Percentiles rank a stretch among this genome's conserved stretches.
Evolutionary conservation across 2,888 invertebrate genomes (phyloP).

Genomic region (Agonopterix subpropinquella): DNA sequence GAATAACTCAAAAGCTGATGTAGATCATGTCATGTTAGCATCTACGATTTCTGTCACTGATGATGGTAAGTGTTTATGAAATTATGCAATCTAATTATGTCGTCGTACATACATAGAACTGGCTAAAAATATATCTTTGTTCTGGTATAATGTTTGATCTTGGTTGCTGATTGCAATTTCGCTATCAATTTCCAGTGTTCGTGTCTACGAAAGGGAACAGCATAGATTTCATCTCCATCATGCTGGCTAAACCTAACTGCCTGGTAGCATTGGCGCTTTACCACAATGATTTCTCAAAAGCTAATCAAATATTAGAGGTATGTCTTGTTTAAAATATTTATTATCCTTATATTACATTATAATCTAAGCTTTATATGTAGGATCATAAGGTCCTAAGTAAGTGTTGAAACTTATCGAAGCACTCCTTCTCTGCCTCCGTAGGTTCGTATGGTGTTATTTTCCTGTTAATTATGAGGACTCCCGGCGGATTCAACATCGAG

Average conservation of each 20-base stretch:
- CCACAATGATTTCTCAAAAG: slow-evolving; percentile 82
- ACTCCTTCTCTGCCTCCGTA: slow-evolving; percentile 71
- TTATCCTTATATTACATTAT: neutral
- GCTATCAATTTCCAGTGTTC: slow-evolving; percentile 35
- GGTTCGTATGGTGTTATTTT: slow-evolving; percentile 65
- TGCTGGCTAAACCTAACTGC: slow-evolving; percentile 85
- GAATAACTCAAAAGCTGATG: slow-evolving; percentile 51
- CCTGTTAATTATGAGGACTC: slow-evolving; percentile 48
- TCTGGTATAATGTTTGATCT: slow-evolving; percentile 1
- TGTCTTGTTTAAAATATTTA: slow-evolving; percentile 22
- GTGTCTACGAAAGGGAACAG: slow-evolving; percentile 38
- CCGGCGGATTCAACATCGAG: slow-evolving; percentile 73
- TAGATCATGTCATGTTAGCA: slow-evolving; percentile 50
- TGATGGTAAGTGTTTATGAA: slow-evolving; percentile 37
- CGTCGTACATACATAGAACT: neutral
- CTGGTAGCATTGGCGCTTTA: slow-evolving; percentile 86
- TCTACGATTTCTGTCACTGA: slow-evolving; percentile 53
- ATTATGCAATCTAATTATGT: neutral
- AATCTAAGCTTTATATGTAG: neutral
- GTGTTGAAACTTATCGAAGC: slow-evolving; percentile 73
- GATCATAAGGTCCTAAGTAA: slow-evolving; percentile 66
- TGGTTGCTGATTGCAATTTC: neutral
- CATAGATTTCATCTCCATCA: slow-evolving; percentile 76
- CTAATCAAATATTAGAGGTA: slow-evolving; percentile 88
- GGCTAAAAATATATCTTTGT: neutral